phyloP scores from a whole-genome alignment of 2,113 vertebrate genomes.

The Apaloderma vittatum region DNA sequence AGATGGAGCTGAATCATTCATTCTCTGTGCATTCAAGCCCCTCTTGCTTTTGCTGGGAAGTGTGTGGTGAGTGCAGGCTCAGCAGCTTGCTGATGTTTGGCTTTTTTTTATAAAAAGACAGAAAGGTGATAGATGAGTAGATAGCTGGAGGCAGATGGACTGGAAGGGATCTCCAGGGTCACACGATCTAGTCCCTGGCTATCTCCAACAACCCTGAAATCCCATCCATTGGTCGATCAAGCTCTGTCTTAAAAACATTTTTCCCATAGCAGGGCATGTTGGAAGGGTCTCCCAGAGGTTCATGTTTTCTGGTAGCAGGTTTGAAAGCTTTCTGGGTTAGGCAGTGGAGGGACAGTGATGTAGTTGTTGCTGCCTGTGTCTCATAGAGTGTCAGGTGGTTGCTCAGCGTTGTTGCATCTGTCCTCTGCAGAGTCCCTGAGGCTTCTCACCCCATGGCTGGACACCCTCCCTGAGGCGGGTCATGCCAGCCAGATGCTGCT shows the following conservation, averaged over 20 bases:
- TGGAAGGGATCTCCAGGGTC: background rate
- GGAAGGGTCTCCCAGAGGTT: background rate
- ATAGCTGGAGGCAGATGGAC: fast-evolving
- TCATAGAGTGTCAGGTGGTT: fast-evolving
- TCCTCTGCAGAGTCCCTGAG: background rate
- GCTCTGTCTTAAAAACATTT: background rate
- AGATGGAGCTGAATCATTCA: conserved; percentile 56
- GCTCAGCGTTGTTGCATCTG: fast-evolving
- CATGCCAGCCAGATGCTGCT: background rate
- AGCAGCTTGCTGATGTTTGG: background rate
- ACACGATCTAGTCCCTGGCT: background rate
- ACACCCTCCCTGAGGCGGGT: background rate
- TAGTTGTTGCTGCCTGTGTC: background rate
- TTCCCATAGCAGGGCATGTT: fast-evolving
- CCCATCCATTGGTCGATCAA: background rate
- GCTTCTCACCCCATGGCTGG: background rate
- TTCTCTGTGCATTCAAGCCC: background rate
- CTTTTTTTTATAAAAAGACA: background rate
- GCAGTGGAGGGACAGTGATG: background rate
- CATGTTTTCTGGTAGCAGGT: background rate
- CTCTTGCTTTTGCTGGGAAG: background rate
- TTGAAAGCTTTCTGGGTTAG: background rate
- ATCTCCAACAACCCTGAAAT: background rate
- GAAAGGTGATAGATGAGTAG: too few species aligned
- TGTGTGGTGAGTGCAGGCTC: background rate